A percentile compares a stretch with the other conserved stretches of the same genome.
phyloP scores from a whole-genome alignment of 2,797 vertebrate genomes.

The Sebastes minor region DNA sequence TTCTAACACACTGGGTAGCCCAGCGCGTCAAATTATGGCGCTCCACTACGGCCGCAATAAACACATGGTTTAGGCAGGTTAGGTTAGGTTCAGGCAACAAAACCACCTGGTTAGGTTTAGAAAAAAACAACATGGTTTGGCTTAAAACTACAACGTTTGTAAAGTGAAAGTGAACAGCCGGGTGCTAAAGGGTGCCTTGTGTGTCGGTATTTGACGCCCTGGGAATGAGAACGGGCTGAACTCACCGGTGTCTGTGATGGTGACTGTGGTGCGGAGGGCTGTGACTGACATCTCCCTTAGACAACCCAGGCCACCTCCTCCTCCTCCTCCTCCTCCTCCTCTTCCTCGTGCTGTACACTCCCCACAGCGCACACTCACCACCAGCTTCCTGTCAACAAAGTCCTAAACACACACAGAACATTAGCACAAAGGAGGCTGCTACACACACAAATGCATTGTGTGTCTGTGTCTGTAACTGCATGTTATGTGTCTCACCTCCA shows the following conservation, averaged over 20 bases:
- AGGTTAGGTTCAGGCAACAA: rapidly evolving
- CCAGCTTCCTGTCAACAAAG: conserved; percentile 83
- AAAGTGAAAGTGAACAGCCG: too few relatives aligned
- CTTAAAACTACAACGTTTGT: too few relatives aligned
- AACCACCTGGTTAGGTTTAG: too few relatives aligned
- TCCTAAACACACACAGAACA: conserved; percentile 78
- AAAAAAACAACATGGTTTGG: too few relatives aligned
- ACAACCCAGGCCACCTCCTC: conserved; percentile 71
- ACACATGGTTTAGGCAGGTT: too few relatives aligned
- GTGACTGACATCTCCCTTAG: conserved; percentile 81
- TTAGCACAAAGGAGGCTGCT: not conserved
- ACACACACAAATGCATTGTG: not conserved
- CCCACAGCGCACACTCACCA: conserved; percentile 77
- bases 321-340: conserved; percentile 18
- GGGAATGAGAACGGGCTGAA: too few relatives aligned
- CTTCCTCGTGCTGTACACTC: conserved; percentile 63
- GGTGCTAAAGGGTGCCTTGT: too few relatives aligned
- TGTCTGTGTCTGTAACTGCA: not conserved
- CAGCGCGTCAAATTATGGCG: too few relatives aligned
- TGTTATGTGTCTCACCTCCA: conserved; percentile 83
- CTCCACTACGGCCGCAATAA: too few relatives aligned
- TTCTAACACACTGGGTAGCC: too few relatives aligned
- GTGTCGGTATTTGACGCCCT: too few relatives aligned
- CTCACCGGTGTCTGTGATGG: conserved; percentile 86
- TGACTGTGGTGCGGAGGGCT: conserved; percentile 76